phyloP scores from a whole-genome alignment of 2,797 vertebrate species.

The Cygnus olor region DNA sequence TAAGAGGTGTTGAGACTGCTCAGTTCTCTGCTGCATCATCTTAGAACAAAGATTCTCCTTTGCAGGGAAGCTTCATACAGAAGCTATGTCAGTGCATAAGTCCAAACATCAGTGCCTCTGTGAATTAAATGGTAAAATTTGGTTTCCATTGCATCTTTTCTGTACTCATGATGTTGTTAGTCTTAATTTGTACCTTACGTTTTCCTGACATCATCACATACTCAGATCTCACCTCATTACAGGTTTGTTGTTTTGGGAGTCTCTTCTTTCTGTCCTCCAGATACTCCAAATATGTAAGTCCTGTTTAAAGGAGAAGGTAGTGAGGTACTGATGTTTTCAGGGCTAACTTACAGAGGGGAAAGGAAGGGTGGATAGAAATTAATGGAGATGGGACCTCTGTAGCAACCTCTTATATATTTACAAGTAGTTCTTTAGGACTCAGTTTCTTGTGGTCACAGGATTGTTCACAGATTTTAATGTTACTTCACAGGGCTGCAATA shows the following conservation, averaged over 20 bases:
- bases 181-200: background rate
- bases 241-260: background rate
- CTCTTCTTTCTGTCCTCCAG: background rate
- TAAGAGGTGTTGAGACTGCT: background rate
- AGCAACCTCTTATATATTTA: background rate
- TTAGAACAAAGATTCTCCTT: background rate
- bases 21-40: accelerated
- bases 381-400: background rate
- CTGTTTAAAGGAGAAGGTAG: background rate
- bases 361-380: background rate
- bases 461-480: background rate
- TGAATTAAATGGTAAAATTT: background rate
- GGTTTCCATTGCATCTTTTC: background rate
- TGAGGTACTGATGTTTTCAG: background rate
- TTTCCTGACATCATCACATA: accelerated
- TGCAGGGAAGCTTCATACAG: background rate
- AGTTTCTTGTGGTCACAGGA: background rate
- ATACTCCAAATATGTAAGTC: background rate
- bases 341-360: background rate
- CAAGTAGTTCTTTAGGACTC: background rate
- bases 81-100: background rate
- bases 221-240: background rate
- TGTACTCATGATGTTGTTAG: background rate
- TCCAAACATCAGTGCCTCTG: background rate
- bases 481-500: background rate